These are phyloP conservation scores for Microtus richardsoni DNA, from an alignment of 2,113 vertebrate species.

Conservation along the genomic window DNA sequence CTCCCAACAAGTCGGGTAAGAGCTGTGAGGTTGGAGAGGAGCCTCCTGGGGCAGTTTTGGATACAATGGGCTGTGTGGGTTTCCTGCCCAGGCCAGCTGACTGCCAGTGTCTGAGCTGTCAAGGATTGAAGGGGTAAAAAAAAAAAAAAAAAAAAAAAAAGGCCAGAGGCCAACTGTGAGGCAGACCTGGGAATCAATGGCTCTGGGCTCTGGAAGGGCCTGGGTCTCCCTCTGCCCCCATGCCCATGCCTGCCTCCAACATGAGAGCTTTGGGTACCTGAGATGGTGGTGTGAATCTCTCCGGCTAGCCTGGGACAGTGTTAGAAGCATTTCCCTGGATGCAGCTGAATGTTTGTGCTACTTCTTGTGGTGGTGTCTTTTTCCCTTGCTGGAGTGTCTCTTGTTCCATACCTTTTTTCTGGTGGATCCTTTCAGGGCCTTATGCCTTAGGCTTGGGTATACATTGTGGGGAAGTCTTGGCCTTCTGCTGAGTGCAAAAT, in stretches of 20 bases:
- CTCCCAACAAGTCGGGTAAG: conserved; percentile 83
- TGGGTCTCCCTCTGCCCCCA: not conserved
- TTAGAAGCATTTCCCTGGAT: not conserved
- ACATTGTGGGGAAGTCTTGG: not conserved
- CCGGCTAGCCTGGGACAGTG: not conserved
- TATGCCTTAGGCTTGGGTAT: not conserved
- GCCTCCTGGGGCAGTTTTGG: conserved; percentile 42
- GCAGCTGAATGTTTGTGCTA: not conserved
- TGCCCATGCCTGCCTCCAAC: not conserved
- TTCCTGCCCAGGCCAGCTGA: not conserved
- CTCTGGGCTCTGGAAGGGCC: not conserved
- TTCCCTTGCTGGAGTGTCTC: not conserved
- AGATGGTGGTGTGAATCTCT: not conserved
- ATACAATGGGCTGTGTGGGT: not conserved
- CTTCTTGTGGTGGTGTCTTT: not conserved
- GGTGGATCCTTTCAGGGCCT: conserved; percentile 3
- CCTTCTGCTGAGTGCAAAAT: not conserved
- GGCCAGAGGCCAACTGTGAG: not conserved
- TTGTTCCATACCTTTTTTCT: not conserved
- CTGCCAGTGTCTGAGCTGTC: not conserved
- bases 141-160: not conserved
- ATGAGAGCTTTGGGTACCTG: not conserved
- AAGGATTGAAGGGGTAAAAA: not conserved
- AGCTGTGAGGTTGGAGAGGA: conserved; percentile 64
- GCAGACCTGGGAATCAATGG: not conserved